Conservation (phyloP, 2,113 vertebrate species). For the Zosterops lateralis region DNA sequence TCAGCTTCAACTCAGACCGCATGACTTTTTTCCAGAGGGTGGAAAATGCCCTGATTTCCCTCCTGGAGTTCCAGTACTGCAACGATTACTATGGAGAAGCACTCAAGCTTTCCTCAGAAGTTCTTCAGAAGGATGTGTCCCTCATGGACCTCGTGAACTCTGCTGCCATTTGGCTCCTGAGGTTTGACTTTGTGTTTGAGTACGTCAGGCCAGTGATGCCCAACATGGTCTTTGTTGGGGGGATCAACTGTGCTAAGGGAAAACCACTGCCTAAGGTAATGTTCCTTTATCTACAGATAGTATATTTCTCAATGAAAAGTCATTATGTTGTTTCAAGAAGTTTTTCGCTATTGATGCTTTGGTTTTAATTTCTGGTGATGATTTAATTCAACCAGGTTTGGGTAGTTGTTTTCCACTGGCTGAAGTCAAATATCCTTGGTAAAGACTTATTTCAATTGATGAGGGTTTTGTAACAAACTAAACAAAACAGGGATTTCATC, state of each 20-base stretch:
- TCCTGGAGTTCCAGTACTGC: slow-evolving; percentile 74
- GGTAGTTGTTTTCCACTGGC: not conserved
- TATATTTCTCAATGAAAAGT: too few species aligned
- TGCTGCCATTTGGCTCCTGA: slow-evolving; percentile 78
- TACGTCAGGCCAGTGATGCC: slow-evolving; percentile 84
- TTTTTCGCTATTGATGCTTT: too few species aligned
- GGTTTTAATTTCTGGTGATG: too few species aligned
- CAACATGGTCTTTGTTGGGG: slow-evolving; percentile 82
- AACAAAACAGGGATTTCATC: not conserved
- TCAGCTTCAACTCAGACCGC: slow-evolving; percentile 34
- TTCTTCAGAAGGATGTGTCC: slow-evolving; percentile 76
- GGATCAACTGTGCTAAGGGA: slow-evolving; percentile 66
- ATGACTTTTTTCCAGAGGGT: slow-evolving; percentile 82
- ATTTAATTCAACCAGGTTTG: too few species aligned
- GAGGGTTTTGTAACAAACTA: not conserved
- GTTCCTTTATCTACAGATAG: not conserved
- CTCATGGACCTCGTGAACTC: slow-evolving; percentile 65
- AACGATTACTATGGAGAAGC: slow-evolving; percentile 49
- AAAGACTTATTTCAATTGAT: not conserved
- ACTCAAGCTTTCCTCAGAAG: slow-evolving; percentile 58
- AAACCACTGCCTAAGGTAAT: slow-evolving; percentile 40
- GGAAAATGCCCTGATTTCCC: slow-evolving; percentile 71
- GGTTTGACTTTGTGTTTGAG: slow-evolving; percentile 82
- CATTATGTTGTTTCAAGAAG: too few species aligned
- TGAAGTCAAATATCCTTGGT: not conserved